Conservation (phyloP, 1,140 invertebrate species). For the Conus ventricosus region DNA sequence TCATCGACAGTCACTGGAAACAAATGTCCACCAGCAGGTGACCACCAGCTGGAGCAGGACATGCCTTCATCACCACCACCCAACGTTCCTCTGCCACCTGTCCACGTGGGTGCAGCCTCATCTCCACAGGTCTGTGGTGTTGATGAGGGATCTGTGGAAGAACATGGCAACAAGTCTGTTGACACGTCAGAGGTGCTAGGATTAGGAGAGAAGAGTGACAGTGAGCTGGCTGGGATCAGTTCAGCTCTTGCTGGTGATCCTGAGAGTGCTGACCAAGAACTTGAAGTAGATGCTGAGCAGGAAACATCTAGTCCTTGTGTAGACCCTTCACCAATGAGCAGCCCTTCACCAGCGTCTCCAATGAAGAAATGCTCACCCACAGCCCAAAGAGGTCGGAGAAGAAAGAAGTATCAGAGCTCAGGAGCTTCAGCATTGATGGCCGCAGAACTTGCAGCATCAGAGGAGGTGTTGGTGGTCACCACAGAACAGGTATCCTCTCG, state of each 20-base stretch:
- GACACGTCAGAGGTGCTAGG: no score
- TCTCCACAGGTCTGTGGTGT: no score
- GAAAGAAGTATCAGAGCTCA: neutral
- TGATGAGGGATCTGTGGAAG: no score
- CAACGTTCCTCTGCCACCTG: no score
- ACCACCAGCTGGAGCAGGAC: no score
- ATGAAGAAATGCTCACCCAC: neutral
- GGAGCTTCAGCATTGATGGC: neutral
- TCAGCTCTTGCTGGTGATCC: neutral
- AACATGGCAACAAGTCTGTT: no score
- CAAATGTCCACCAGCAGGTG: no score
- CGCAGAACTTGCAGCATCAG: neutral
- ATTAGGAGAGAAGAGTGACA: no score
- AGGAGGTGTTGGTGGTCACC: neutral
- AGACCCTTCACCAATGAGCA: neutral
- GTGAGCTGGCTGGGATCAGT: neutral
- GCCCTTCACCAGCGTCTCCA: neutral
- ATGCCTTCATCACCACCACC: no score
- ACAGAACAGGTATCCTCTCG: neutral
- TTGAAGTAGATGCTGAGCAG: neutral
- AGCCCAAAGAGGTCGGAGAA: neutral
- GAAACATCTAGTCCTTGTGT: neutral
- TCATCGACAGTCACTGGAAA: no score
- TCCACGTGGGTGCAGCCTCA: no score
- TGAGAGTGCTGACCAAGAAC: neutral